Conservation (phyloP, 2,113 vertebrate species). For the Albula glossodonta region DNA sequence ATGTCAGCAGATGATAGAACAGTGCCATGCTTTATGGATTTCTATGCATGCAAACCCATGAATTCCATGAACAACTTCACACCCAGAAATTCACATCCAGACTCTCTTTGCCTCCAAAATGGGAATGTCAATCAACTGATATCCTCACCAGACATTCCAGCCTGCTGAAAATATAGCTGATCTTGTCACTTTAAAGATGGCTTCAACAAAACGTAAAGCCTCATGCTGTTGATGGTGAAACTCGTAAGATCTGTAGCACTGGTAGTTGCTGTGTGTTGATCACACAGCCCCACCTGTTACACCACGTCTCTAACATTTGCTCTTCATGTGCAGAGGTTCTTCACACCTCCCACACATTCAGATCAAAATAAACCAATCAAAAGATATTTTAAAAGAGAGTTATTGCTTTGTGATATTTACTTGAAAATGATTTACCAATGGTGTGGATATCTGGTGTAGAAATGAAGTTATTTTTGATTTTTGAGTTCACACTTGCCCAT, state of each 20-base stretch:
- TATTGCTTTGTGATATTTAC: not conserved
- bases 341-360: not conserved
- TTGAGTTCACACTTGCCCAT: not conserved
- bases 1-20: not conserved
- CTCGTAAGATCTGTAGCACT: not conserved
- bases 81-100: not conserved
- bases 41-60: not conserved
- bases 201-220: too few species aligned
- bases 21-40: not conserved
- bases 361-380: too few species aligned
- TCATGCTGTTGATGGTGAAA: not conserved
- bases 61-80: not conserved
- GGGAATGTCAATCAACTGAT: not conserved
- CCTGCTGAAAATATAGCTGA: not conserved
- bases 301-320: too few species aligned
- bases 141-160: not conserved
- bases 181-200: too few species aligned
- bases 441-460: not conserved
- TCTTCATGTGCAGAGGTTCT: not conserved
- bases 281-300: not conserved
- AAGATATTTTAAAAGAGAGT: not conserved
- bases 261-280: not conserved
- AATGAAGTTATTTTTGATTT: not conserved
- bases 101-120: not conserved
- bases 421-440: not conserved